Evolutionary conservation across 2,113 vertebrate species (phyloP).

Genomic region (Callorhinus ursinus): DNA sequence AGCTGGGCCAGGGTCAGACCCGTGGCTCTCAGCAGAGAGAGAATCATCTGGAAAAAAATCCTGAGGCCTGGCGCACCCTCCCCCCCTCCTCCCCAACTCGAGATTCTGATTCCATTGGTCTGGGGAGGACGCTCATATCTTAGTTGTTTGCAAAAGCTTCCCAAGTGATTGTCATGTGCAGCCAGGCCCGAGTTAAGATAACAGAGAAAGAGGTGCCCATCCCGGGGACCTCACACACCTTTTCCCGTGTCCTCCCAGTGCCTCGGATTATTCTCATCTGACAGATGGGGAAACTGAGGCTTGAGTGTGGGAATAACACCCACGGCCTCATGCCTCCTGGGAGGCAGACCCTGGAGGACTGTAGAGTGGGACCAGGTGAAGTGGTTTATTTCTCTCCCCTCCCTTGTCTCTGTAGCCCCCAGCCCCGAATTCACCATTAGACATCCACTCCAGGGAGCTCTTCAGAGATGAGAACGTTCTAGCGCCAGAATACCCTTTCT

Average conservation of each 20-base stretch:
- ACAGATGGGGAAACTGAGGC: slow-evolving; percentile 2
- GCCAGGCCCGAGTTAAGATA: neutral
- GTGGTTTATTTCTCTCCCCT: neutral
- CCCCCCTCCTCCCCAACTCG: too few relatives aligned
- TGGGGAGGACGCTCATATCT: neutral
- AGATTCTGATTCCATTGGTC: neutral
- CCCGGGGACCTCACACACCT: neutral
- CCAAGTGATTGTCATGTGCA: neutral
- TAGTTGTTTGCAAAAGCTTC: neutral
- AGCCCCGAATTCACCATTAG: neutral
- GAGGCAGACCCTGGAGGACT: neutral
- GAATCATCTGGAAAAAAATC: neutral
- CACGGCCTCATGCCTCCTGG: too few relatives aligned
- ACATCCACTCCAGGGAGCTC: too few relatives aligned
- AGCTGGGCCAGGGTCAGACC: neutral
- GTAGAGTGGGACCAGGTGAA: neutral
- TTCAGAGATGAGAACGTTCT: too few relatives aligned
- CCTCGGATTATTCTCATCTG: neutral
- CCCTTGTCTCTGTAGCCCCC: neutral
- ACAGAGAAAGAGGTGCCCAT: neutral
- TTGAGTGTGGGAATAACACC: neutral
- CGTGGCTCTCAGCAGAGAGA: neutral
- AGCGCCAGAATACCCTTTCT: neutral
- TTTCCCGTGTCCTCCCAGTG: accelerated
- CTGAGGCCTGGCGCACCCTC: neutral